These are phyloP conservation scores for Pipistrellus kuhlii DNA, from an alignment of 2,797 vertebrate species.

Conservation along the genomic window DNA sequence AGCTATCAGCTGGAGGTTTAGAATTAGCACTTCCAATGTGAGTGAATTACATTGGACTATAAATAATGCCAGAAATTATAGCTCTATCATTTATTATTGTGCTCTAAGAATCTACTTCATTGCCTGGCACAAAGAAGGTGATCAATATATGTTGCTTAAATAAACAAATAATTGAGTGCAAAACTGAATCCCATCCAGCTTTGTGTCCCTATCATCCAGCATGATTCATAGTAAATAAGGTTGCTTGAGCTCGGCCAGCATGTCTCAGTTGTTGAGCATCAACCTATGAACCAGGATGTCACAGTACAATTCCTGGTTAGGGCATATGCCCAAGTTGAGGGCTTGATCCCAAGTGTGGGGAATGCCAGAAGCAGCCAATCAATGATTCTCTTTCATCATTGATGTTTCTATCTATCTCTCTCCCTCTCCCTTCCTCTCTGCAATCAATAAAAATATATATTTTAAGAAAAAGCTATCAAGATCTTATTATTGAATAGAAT, in stretches of 20 bases:
- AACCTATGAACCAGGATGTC: no score
- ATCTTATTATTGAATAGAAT: neutral
- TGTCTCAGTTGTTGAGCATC: no score
- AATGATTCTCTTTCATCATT: no score
- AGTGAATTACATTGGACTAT: neutral
- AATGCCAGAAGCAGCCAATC: no score
- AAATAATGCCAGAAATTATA: neutral
- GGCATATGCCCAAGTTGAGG: no score
- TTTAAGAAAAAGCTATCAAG: neutral
- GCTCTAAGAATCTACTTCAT: neutral
- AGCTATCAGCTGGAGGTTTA: neutral
- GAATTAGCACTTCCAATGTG: neutral
- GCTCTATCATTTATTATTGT: neutral
- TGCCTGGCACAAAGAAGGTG: neutral
- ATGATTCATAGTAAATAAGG: neutral
- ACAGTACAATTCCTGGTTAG: no score
- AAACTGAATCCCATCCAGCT: neutral
- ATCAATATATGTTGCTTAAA: neutral
- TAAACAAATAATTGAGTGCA: neutral
- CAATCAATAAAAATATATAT: no score
- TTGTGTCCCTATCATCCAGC: neutral
- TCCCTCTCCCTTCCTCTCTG: no score
- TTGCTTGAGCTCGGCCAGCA: neutral
- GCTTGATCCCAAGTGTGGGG: no score
- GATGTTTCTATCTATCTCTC: no score